Base-by-base conservation (phyloP, 2,888 invertebrate genomes). In the Ormyrus nitidulus region DNA sequence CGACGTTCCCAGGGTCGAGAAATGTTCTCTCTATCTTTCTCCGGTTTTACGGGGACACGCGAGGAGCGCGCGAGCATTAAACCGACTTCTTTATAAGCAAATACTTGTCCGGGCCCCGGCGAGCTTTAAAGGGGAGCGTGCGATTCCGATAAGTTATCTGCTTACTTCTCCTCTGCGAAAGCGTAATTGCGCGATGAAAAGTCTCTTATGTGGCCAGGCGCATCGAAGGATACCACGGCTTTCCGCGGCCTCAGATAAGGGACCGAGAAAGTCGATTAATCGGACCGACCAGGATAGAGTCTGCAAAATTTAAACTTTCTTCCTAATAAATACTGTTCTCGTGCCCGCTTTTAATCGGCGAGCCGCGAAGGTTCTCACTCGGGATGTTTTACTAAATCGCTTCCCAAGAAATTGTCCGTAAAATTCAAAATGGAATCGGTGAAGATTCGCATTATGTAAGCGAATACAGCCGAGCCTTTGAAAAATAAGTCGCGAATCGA, bases 171-270 rank as follows among this genome's bases (percentile, higher is more conserved):
- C 56, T 46, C 61, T 64, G 75, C 62, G 75, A 81, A 79, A 81
- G 75, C 82, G 81, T 82, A 82, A 84, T 84, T 84, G 81, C 83
- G 77, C 82, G 81, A 83, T 83, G 84, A 83, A 84, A 83, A 84
- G 80, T 83, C 66, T 79, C 80, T 83, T 80, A 77, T 81, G 80
- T 81, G 81, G 81, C 80, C 61, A 46, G 49, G 48, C 64, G 54
- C 53, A 34, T 49, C 58, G 6, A 10, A 48, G 49, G 48, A 71
- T 53, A 49, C 13, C 44, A 8, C 13, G 0, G 4, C 7, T 11
- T 10, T 34, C 34, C 62, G 70, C 9, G 74, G 69, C 74, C 70
- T 81, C 34, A 34, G 83, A 80, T 81, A 82, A 83, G 81, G 79
- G 74, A 54, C 34, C 51, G 71, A 46, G 62, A 72, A 72, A 72